phyloP scores from a whole-genome alignment of 1,140 invertebrate species.

The Dendrolimus punctatus region DNA sequence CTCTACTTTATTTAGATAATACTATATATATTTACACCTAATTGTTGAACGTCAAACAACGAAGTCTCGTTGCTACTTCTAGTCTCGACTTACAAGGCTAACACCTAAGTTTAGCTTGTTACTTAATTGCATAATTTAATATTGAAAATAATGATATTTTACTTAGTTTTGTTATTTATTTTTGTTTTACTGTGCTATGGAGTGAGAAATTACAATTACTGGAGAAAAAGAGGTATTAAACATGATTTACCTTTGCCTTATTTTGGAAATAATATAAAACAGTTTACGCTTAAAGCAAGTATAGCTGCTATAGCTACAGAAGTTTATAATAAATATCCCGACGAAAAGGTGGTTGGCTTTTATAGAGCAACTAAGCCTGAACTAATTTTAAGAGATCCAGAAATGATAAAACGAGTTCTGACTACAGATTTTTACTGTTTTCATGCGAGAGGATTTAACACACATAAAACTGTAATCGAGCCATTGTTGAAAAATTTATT shows the following conservation, averaged over 20 bases:
- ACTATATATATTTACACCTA: too few species aligned
- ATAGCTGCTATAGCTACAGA: slow-evolving; percentile 9
- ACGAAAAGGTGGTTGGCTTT: slow-evolving; percentile 12
- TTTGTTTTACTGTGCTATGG: slow-evolving; percentile 6
- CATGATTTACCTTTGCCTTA: slow-evolving; percentile 27
- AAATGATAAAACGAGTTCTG: slow-evolving; percentile 66
- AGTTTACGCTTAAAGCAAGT: slow-evolving; percentile 5
- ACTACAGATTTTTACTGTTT: slow-evolving; percentile 72
- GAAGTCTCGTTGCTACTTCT: too few species aligned
- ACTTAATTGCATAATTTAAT: too few species aligned
- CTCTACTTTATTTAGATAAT: too few species aligned
- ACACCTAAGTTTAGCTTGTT: too few species aligned
- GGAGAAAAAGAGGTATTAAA: slow-evolving; percentile 51
- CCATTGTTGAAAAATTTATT: slow-evolving; percentile 24
- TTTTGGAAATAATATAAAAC: slow-evolving; percentile 24
- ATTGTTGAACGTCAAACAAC: too few species aligned
- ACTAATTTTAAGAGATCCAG: slow-evolving; percentile 65
- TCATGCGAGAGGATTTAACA: slow-evolving; percentile 12
- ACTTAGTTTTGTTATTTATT: too few species aligned
- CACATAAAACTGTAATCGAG: slow-evolving; percentile 5
- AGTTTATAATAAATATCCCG: slow-evolving; percentile 12
- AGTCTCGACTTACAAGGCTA: too few species aligned
- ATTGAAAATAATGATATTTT: too few species aligned
- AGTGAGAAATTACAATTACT: slow-evolving; percentile 37
- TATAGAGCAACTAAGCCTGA: slow-evolving; percentile 27